Conservation (phyloP, 2,113 vertebrate genomes). For the Hipposideros armiger region DNA sequence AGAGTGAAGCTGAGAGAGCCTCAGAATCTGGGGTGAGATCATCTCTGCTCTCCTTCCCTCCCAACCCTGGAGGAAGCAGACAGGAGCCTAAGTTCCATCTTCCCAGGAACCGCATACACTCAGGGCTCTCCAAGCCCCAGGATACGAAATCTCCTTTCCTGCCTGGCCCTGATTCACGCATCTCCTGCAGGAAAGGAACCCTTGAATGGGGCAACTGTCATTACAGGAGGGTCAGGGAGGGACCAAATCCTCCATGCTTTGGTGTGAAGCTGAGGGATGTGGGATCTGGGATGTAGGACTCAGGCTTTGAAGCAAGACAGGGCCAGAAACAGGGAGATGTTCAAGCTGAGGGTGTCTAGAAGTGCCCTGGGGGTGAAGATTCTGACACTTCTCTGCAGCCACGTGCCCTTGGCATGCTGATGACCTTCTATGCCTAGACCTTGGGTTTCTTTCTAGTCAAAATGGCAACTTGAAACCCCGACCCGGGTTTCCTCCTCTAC, state of each 20-base stretch:
- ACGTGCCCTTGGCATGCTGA: not conserved
- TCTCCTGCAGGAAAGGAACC: not conserved
- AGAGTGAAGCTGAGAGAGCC: not conserved
- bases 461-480: not conserved
- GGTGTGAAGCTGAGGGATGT: not conserved
- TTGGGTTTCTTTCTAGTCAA: not conserved
- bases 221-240: not conserved
- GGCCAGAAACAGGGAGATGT: not conserved
- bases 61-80: not conserved
- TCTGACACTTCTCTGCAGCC: slow-evolving; percentile 5
- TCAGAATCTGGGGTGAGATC: not conserved
- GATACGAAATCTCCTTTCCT: not conserved
- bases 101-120: not conserved
- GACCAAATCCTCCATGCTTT: not conserved
- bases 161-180: not conserved
- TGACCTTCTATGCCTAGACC: not conserved
- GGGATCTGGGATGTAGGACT: not conserved
- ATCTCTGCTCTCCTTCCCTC: not conserved
- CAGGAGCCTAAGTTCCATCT: not conserved
- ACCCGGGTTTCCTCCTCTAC: not conserved
- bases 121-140: not conserved
- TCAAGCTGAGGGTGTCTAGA: not conserved
- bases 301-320: not conserved
- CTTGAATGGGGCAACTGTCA: not conserved
- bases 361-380: not conserved